A percentile compares a stretch with the other conserved stretches of the same genome.
phyloP scores from a whole-genome alignment of 64 coral and sea anemone species.

The Montipora foliosa region DNA sequence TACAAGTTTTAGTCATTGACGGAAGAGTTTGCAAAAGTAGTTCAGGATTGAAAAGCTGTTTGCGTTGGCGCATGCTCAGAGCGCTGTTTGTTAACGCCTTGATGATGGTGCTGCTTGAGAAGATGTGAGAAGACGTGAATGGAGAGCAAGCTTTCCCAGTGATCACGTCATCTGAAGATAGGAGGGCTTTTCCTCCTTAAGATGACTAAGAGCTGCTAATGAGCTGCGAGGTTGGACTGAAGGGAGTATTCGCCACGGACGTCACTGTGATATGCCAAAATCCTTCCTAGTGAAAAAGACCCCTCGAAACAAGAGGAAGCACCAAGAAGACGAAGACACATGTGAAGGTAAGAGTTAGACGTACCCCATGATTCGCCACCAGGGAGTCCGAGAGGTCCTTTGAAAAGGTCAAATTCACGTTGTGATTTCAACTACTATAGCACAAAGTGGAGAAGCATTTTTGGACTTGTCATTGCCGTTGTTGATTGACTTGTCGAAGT shows the following conservation, averaged over 20 bases:
- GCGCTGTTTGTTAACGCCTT: constrained; percentile 10
- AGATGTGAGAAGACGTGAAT: constrained; percentile 33
- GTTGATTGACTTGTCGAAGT: neutral
- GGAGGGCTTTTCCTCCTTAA: constrained; percentile 1
- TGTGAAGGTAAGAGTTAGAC: constrained; percentile 14
- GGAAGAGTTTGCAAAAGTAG: neutral
- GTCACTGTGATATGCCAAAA: constrained; percentile 62
- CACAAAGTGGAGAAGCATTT: neutral
- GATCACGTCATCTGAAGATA: constrained; percentile 53
- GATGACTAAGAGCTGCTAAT: constrained; percentile 9
- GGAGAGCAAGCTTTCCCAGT: constrained; percentile 11
- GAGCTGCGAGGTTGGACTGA: neutral
- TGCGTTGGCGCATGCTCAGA: constrained; percentile 20
- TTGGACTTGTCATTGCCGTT: too few species aligned
- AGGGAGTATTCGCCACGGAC: neutral
- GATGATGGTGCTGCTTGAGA: neutral
- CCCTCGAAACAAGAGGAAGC: constrained; percentile 55
- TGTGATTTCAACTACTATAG: neutral
- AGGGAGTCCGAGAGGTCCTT: neutral
- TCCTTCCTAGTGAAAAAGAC: constrained; percentile 73
- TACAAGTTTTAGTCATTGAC: neutral
- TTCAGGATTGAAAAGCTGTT: neutral
- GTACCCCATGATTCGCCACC: neutral
- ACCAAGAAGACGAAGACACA: constrained; percentile 52
- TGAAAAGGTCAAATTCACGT: constrained; percentile 1